These are phyloP conservation scores for Pelobates fuscus DNA, from an alignment of 2,113 vertebrate species.

Conservation along the genomic window DNA sequence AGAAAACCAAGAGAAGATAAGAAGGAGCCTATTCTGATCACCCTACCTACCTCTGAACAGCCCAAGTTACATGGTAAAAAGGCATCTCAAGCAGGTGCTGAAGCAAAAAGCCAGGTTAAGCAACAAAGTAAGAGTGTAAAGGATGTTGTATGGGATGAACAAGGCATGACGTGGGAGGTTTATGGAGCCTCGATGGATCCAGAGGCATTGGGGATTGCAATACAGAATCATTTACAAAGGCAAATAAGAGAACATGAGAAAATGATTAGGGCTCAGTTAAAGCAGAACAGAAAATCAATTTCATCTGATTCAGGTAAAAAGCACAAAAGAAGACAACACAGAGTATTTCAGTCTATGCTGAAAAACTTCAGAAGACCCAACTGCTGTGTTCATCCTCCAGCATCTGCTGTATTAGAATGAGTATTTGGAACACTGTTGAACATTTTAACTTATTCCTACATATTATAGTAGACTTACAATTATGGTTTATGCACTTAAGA, in stretches of 20 bases:
- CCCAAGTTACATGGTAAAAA: conserved; percentile 53
- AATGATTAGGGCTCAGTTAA: conserved; percentile 74
- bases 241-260: conserved; percentile 94
- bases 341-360: conserved; percentile 88
- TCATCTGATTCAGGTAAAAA: conserved; percentile 81
- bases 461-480: conserved; percentile 1
- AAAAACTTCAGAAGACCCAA: conserved; percentile 89
- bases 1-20: conserved; percentile 57
- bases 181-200: conserved; percentile 94
- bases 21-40: conserved; percentile 50
- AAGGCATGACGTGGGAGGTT: conserved; percentile 99
- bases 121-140: conserved; percentile 76
- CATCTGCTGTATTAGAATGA: conserved; percentile 90
- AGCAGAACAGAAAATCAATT: conserved; percentile 81
- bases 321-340: conserved; percentile 86
- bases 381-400: conserved; percentile 86
- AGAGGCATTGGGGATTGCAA: conserved; percentile 91
- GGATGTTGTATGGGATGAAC: conserved; percentile 95
- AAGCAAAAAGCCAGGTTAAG: conserved; percentile 67
- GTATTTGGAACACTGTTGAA: background rate
- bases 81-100: conserved; percentile 60
- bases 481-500: conserved; percentile 25
- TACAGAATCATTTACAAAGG: conserved; percentile 96
- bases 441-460: conserved; percentile 3
- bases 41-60: conserved; percentile 56